These are phyloP conservation scores for Drosophila hydei DNA, from an alignment of 1,140 invertebrate species.

Conservation along the genomic window DNA sequence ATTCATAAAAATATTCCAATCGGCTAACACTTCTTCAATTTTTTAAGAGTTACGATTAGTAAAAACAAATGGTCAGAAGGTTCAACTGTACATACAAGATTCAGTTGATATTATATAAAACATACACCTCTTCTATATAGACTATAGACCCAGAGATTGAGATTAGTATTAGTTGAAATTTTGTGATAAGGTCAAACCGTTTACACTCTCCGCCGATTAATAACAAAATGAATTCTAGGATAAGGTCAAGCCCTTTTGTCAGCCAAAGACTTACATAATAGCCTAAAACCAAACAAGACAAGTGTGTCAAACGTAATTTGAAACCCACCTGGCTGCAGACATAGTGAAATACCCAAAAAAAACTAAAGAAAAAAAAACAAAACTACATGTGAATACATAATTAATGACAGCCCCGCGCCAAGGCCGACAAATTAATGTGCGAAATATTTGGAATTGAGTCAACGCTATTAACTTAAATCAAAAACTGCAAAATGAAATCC, in stretches of 20 bases:
- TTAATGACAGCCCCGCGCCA: slow-evolving; percentile 30
- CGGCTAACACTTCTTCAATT: too few species aligned
- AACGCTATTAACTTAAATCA: slow-evolving; percentile 46
- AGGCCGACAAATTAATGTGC: slow-evolving; percentile 59
- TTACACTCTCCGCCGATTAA: not conserved
- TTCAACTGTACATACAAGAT: too few species aligned
- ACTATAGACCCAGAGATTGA: too few species aligned
- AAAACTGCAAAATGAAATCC: slow-evolving; percentile 25
- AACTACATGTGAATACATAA: slow-evolving; percentile 29
- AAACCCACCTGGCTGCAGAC: not conserved
- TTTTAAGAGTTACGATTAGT: too few species aligned
- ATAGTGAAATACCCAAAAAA: slow-evolving; percentile 29
- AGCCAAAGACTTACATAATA: slow-evolving; percentile 47
- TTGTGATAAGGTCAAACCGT: too few species aligned
- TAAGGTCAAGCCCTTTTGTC: not conserved
- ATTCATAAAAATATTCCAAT: too few species aligned
- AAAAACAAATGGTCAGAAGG: too few species aligned
- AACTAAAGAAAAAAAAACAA: slow-evolving; percentile 31
- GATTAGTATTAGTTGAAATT: too few species aligned
- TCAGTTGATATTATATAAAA: too few species aligned
- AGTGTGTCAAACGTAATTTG: not conserved
- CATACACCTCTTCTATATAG: too few species aligned
- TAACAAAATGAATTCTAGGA: slow-evolving; percentile 52
- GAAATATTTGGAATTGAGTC: slow-evolving; percentile 53
- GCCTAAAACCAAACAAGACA: slow-evolving; percentile 11